A percentile compares a stretch with the other conserved stretches of the same genome.
These are phyloP conservation scores for Chrysoperla carnea DNA, from an alignment of 1,140 invertebrate species.

Conservation along the genomic window DNA sequence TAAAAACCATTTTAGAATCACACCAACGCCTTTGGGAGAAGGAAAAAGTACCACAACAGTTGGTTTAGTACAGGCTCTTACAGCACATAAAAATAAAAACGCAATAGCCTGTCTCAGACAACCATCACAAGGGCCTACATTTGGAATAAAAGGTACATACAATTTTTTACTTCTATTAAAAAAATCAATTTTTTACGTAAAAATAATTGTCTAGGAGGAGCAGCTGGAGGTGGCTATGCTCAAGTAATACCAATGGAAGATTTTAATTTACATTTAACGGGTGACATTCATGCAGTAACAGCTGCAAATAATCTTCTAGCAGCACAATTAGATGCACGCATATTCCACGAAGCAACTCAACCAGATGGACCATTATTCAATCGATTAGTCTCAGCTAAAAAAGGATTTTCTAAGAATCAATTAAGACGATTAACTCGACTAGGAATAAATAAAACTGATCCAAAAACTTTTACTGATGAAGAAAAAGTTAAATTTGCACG, in stretches of 20 bases:
- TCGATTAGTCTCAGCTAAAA: constrained; percentile 66
- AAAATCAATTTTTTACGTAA: not conserved
- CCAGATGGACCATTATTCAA: constrained; percentile 72
- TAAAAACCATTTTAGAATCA: constrained; percentile 44
- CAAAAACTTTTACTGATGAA: constrained; percentile 57
- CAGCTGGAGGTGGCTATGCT: constrained; percentile 87
- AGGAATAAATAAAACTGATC: constrained; percentile 79
- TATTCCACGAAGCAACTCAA: constrained; percentile 91
- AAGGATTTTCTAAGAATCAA: constrained; percentile 76
- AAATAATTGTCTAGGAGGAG: constrained; percentile 42
- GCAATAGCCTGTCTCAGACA: constrained; percentile 92
- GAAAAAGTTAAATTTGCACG: constrained; percentile 69
- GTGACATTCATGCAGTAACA: constrained; percentile 95
- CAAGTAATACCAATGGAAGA: constrained; percentile 99
- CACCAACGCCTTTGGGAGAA: constrained; percentile 92
- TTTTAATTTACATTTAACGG: constrained; percentile 97
- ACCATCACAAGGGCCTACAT: constrained; percentile 96
- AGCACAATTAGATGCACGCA: constrained; percentile 83
- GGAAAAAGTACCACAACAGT: constrained; percentile 94
- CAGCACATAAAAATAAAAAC: constrained; percentile 70
- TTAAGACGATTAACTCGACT: constrained; percentile 59
- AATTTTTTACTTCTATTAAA: not conserved
- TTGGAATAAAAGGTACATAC: constrained; percentile 79
- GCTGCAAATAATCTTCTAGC: constrained; percentile 96
- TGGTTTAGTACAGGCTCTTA: constrained; percentile 84